A percentile compares a stretch with the other conserved stretches of the same genome.
Evolutionary conservation across 2,113 vertebrate genomes (phyloP).

Genomic region (Hystrix cristata): DNA sequence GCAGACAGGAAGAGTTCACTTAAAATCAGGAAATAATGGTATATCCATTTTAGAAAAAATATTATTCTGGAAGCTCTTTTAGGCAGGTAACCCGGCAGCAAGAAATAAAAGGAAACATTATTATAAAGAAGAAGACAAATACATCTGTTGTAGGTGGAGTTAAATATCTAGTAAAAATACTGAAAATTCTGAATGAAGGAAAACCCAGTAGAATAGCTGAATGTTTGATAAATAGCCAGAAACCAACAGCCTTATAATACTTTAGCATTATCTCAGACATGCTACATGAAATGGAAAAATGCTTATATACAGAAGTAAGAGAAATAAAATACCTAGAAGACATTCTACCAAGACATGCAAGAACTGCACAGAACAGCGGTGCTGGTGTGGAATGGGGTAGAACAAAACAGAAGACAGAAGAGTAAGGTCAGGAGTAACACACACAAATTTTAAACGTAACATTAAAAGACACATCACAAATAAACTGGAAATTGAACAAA

Average conservation of each 20-base stretch:
- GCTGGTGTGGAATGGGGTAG: fast-evolving
- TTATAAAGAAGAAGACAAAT: background rate
- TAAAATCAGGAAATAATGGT: background rate
- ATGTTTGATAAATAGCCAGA: conserved; percentile 3
- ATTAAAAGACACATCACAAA: background rate
- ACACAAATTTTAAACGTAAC: background rate
- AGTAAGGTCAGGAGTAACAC: background rate
- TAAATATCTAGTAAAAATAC: conserved; percentile 47
- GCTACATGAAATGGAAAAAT: background rate
- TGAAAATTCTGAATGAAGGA: background rate
- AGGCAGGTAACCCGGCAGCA: background rate
- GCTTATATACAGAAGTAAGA: background rate
- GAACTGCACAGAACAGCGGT: background rate
- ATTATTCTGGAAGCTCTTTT: background rate
- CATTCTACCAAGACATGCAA: background rate
- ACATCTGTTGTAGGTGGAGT: background rate
- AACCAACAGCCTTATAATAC: background rate
- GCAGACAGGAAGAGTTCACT: background rate
- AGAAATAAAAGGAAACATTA: background rate
- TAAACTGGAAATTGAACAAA: background rate
- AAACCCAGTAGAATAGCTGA: background rate
- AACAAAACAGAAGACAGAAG: background rate
- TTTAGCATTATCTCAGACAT: background rate
- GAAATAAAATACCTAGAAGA: background rate
- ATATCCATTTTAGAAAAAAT: background rate